Conservation (phyloP, 2,888 invertebrate species). For the Drosophila anomalata region DNA sequence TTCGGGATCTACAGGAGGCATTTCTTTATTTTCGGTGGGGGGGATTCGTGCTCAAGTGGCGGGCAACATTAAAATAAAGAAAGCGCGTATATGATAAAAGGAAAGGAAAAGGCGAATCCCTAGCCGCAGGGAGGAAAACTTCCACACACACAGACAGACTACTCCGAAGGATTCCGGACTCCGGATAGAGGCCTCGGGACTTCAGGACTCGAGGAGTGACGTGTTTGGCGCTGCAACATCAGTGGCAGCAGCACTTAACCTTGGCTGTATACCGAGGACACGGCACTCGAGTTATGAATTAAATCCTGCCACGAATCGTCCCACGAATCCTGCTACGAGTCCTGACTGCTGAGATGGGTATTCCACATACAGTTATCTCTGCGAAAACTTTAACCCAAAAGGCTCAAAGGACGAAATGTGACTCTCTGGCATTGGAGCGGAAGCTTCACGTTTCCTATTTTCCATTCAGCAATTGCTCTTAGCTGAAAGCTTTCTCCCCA, state of each 20-base stretch:
- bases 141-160: conserved; percentile 18
- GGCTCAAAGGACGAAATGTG: conserved; percentile 13
- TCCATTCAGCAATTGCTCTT: conserved; percentile 67
- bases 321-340: neutral
- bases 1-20: conserved; percentile 4
- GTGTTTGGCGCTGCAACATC: conserved; percentile 47
- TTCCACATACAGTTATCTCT: conserved; percentile 6
- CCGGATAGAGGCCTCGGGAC: conserved; percentile 16
- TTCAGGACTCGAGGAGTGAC: conserved; percentile 48
- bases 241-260: conserved; percentile 61
- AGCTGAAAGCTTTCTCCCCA: conserved; percentile 18
- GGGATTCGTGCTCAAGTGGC: conserved; percentile 66
- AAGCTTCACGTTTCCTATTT: conserved; percentile 35
- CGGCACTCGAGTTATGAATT: conserved; percentile 75
- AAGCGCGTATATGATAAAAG: conserved; percentile 39
- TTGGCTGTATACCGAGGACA: conserved; percentile 75
- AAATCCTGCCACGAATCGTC: conserved; percentile 62
- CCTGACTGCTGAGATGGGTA: conserved; percentile 42
- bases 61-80: conserved; percentile 17
- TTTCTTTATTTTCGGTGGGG: conserved; percentile 9
- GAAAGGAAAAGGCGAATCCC: conserved; percentile 27
- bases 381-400: conserved; percentile 62
- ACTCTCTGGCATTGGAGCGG: conserved; percentile 10
- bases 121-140: conserved; percentile 10
- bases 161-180: conserved; percentile 24